phyloP scores from a whole-genome alignment of 2,888 invertebrate genomes.

The Oscheius sp. region DNA sequence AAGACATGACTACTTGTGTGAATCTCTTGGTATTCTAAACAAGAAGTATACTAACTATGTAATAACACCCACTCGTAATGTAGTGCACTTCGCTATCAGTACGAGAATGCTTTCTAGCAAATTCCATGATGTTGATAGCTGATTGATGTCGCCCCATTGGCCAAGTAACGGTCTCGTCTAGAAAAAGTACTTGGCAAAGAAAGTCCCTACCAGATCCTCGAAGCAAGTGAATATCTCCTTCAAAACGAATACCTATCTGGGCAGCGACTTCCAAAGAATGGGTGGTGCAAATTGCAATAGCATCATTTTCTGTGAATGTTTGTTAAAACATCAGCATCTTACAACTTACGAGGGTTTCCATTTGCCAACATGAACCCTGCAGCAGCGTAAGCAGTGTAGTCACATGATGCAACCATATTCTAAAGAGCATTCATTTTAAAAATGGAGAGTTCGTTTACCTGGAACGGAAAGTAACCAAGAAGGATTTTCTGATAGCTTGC shows the following conservation, averaged over 20 bases:
- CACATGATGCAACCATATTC: constrained; percentile 1
- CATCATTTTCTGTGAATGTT: constrained; percentile 10
- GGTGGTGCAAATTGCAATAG: not conserved
- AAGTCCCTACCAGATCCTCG: not conserved
- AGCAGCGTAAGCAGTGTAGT: constrained; percentile 23
- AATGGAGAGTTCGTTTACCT: constrained; percentile 1
- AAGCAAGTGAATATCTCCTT: constrained; percentile 24
- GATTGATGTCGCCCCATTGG: not conserved
- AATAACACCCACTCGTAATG: constrained; percentile 10
- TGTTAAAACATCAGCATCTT: not conserved
- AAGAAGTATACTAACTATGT: not conserved
- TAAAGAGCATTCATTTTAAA: not conserved
- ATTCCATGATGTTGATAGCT: constrained; percentile 16
- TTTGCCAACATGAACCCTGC: constrained; percentile 23
- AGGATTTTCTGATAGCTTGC: constrained; percentile 9
- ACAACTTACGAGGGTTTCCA: constrained; percentile 24
- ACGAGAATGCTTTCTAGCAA: constrained; percentile 5
- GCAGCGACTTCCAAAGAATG: constrained; percentile 4
- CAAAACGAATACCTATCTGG: constrained; percentile 13
- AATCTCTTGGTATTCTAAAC: constrained; percentile 14
- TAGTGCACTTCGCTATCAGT: not conserved
- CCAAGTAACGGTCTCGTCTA: not conserved
- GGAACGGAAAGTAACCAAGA: constrained; percentile 36
- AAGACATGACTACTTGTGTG: not conserved
- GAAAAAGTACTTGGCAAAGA: not conserved